These are phyloP conservation scores for Hemichromis elongatus DNA, from an alignment of 2,113 vertebrate species.

Conservation along the genomic window DNA sequence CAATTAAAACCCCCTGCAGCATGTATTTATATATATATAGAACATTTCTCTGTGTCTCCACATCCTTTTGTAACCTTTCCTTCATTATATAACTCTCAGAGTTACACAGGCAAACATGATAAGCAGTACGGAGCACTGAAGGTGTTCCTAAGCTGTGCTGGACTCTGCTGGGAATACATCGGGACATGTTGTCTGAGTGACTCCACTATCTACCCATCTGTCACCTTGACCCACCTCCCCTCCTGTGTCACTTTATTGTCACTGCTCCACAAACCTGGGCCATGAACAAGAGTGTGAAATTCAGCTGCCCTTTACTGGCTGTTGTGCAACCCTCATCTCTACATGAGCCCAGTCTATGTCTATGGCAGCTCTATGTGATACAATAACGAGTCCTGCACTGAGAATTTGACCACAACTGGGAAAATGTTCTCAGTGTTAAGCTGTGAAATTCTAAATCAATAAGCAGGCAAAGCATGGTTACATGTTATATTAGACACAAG, in stretches of 20 bases:
- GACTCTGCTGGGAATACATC: neutral
- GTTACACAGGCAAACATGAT: neutral
- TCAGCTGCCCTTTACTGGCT: neutral
- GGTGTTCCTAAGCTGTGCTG: neutral
- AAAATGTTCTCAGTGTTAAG: neutral
- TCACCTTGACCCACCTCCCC: neutral
- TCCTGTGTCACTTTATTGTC: conserved; percentile 36
- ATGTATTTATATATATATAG: neutral
- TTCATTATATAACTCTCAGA: neutral
- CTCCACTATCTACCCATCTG: neutral
- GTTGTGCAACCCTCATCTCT: conserved; percentile 22
- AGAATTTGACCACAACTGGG: neutral
- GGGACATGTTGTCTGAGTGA: conserved; percentile 40
- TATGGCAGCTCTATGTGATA: neutral
- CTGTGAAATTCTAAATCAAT: neutral
- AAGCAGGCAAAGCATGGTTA: neutral
- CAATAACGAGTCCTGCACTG: neutral
- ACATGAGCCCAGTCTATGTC: neutral
- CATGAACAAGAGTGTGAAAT: neutral
- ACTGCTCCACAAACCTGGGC: conserved; percentile 22
- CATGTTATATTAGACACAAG: neutral
- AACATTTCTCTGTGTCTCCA: neutral
- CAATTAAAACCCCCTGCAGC: neutral
- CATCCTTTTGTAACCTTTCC: neutral
- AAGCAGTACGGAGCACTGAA: neutral